Percentiles rank a stretch among this genome's conserved stretches.
These are phyloP conservation scores for Agrochola lota DNA, from an alignment of 2,888 invertebrate genomes.

Conservation along the genomic window DNA sequence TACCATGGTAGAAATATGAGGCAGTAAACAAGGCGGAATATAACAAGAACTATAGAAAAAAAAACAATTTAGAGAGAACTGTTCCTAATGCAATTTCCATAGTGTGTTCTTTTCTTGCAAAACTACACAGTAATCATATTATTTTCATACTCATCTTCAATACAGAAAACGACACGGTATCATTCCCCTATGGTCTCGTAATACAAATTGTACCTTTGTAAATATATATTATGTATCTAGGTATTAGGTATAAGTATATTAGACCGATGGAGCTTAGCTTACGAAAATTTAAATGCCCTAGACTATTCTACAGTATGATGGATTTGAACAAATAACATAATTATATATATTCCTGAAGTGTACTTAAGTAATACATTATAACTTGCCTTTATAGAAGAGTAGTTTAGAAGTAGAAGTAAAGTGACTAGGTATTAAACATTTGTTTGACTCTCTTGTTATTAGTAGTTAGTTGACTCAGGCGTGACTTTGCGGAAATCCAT, in stretches of 20 bases:
- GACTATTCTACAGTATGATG: background rate
- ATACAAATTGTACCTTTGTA: slow-evolving; percentile 27
- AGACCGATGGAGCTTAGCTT: background rate
- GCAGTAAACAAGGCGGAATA: background rate
- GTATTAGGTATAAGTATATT: background rate
- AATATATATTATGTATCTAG: background rate
- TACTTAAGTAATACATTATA: background rate
- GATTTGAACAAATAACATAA: slow-evolving; percentile 3
- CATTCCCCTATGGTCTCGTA: slow-evolving; percentile 30
- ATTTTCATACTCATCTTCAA: slow-evolving; percentile 27
- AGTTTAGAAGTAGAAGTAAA: background rate
- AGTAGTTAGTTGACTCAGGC: too few relatives aligned
- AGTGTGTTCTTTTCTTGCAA: background rate
- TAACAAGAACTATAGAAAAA: background rate
- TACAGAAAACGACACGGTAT: slow-evolving; percentile 10
- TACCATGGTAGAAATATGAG: background rate
- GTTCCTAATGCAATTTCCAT: slow-evolving; percentile 6
- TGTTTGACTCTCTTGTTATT: background rate
- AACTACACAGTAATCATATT: slow-evolving; percentile 16
- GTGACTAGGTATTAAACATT: background rate
- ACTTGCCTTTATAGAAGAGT: background rate
- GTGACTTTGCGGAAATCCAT: too few relatives aligned
- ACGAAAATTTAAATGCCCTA: background rate
- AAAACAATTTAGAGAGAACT: background rate
- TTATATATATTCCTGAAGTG: background rate